These are phyloP conservation scores for Acromyrmex echinatior DNA, from an alignment of 1,140 invertebrate genomes.

Conservation along the genomic window DNA sequence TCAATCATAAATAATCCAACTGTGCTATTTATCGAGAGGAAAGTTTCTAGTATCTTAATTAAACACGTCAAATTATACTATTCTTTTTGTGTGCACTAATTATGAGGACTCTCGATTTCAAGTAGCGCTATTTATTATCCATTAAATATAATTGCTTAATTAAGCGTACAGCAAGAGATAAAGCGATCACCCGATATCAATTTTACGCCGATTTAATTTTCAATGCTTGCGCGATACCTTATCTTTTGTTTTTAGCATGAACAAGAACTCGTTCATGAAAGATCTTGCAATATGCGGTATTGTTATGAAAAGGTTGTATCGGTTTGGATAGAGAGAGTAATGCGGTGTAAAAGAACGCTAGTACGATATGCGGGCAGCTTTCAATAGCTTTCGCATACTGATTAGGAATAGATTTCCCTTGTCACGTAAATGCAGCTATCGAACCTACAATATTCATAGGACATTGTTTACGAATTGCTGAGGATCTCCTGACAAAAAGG, in stretches of 20 bases:
- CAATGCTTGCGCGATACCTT: background rate
- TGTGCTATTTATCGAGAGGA: conserved; percentile 26
- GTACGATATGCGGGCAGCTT: conserved; percentile 14
- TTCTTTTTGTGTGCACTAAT: conserved; percentile 14
- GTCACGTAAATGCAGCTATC: conserved; percentile 33
- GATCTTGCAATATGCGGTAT: conserved; percentile 7
- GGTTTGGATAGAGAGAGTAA: background rate
- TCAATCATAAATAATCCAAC: conserved; percentile 22
- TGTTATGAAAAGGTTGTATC: background rate
- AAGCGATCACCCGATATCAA: conserved; percentile 14
- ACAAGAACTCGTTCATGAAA: conserved; percentile 19
- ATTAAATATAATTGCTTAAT: conserved; percentile 42
- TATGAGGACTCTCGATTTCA: conserved; percentile 19
- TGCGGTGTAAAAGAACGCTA: background rate
- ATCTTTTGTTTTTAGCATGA: background rate
- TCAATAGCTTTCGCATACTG: conserved; percentile 27
- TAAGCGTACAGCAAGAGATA: conserved; percentile 31
- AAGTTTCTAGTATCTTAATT: conserved; percentile 46
- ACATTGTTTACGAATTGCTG: conserved; percentile 1
- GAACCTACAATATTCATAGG: background rate
- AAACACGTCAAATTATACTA: conserved; percentile 11
- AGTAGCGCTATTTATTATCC: conserved; percentile 20
- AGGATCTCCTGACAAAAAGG: background rate
- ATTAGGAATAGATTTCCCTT: conserved; percentile 43
- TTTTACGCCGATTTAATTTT: conserved; percentile 49